These are phyloP conservation scores for Eretmochelys imbricata DNA, from an alignment of 2,113 vertebrate species.

Conservation along the genomic window DNA sequence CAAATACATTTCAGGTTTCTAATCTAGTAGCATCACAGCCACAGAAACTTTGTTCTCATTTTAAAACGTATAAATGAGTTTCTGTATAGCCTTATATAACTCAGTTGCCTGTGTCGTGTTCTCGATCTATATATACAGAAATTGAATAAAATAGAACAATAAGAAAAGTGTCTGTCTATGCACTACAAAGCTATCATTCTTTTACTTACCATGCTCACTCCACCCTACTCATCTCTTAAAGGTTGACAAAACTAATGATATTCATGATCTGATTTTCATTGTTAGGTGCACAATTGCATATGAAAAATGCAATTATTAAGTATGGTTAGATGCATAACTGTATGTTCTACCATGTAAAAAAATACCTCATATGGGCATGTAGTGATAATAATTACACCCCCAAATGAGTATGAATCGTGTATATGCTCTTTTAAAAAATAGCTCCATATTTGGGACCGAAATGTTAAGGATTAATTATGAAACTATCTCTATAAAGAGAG, in stretches of 20 bases:
- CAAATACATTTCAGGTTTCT: background rate
- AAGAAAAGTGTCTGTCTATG: background rate
- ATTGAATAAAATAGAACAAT: background rate
- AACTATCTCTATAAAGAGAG: background rate
- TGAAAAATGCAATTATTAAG: background rate
- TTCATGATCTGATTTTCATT: slow-evolving; percentile 32
- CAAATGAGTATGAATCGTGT: accelerated
- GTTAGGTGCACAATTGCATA: slow-evolving; percentile 14
- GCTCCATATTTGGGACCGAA: background rate
- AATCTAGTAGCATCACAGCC: background rate
- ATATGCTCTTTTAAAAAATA: background rate
- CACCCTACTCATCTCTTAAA: background rate
- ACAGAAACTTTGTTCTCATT: background rate
- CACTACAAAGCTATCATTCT: background rate
- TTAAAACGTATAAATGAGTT: background rate
- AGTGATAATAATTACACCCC: background rate
- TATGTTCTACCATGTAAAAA: background rate
- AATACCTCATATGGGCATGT: background rate
- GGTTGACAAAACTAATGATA: slow-evolving; percentile 21
- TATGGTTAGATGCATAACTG: background rate
- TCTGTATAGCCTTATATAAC: background rate
- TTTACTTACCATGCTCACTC: background rate
- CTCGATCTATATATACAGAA: background rate
- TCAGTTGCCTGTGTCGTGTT: background rate
- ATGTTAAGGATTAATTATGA: accelerated